phyloP scores from a whole-genome alignment of 2,113 vertebrate species.

The Cyanistes caeruleus region DNA sequence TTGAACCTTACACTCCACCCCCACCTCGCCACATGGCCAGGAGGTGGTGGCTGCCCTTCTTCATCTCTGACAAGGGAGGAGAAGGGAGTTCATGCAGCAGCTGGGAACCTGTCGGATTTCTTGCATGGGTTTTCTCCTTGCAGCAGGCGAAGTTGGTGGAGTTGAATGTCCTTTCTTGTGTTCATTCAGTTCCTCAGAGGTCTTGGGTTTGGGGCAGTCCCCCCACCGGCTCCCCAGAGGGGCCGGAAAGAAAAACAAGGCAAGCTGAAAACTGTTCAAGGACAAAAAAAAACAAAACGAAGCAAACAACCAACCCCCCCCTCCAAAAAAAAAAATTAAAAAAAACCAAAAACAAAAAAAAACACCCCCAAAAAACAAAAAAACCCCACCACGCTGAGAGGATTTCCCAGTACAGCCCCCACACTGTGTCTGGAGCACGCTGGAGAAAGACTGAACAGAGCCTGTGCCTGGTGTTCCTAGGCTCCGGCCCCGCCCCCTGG shows the following conservation, averaged over 20 bases:
- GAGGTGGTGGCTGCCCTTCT: not conserved
- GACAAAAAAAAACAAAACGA: not conserved
- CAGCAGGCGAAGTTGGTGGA: not conserved
- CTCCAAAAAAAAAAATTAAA: too few relatives aligned
- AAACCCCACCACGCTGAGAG: too few relatives aligned
- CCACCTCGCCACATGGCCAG: rapidly evolving
- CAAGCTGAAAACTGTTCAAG: not conserved
- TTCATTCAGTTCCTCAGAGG: not conserved
- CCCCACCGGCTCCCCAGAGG: rapidly evolving
- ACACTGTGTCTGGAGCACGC: not conserved
- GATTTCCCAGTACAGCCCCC: not conserved
- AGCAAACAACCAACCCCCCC: not conserved
- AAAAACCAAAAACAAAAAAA: not conserved
- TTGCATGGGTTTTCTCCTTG: not conserved
- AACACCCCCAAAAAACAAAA: too few relatives aligned
- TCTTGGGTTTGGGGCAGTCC: not conserved
- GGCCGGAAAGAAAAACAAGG: not conserved
- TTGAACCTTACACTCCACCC: not conserved
- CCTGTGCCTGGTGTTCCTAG: rapidly evolving
- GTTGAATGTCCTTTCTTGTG: not conserved
- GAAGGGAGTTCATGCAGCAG: not conserved
- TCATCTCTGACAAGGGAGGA: not conserved
- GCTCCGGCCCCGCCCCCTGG: rapidly evolving
- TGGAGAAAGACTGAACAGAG: not conserved
- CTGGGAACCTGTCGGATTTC: not conserved